phyloP scores from a whole-genome alignment of 2,888 invertebrate species.

The Sminthurides aquaticus region DNA sequence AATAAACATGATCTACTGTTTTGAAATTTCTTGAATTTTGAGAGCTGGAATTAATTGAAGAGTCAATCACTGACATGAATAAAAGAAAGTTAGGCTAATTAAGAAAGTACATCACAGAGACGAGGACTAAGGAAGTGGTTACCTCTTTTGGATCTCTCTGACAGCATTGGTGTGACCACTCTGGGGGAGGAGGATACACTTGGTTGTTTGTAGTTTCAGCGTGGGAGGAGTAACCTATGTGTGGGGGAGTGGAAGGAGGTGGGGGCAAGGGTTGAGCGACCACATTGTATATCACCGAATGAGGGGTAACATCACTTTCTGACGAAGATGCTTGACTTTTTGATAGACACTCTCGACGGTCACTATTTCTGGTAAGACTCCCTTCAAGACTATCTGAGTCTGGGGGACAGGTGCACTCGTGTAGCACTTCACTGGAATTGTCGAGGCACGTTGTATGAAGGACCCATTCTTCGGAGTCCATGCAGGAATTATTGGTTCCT shows the following conservation, averaged over 20 bases:
- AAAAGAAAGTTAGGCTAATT: too few species aligned
- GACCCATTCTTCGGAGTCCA: slow-evolving; percentile 41
- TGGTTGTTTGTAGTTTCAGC: slow-evolving; percentile 26
- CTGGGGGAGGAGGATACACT: slow-evolving; percentile 40
- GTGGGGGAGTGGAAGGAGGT: slow-evolving; percentile 27
- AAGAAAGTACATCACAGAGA: too few species aligned
- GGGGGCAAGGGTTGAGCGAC: slow-evolving; percentile 26
- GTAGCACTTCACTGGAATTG: slow-evolving; percentile 39
- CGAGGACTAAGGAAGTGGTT: too few species aligned
- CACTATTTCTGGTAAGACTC: slow-evolving; percentile 16
- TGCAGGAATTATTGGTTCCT: slow-evolving; percentile 5
- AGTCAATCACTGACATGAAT: too few species aligned
- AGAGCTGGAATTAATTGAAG: too few species aligned
- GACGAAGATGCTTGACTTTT: slow-evolving; percentile 25
- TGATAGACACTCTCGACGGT: slow-evolving; percentile 18
- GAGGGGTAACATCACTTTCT: slow-evolving; percentile 33
- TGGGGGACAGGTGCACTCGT: slow-evolving; percentile 41
- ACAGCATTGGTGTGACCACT: slow-evolving; percentile 23
- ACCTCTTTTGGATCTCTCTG: slow-evolving; percentile 3
- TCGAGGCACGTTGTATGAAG: slow-evolving; percentile 42
- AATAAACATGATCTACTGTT: too few species aligned
- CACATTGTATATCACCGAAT: slow-evolving; percentile 41
- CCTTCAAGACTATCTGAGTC: slow-evolving; percentile 24
- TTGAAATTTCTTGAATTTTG: too few species aligned
- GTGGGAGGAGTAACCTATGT: slow-evolving; percentile 30